phyloP scores from a whole-genome alignment of 2,888 invertebrate species.

The Caenorhabditis uteleia region DNA sequence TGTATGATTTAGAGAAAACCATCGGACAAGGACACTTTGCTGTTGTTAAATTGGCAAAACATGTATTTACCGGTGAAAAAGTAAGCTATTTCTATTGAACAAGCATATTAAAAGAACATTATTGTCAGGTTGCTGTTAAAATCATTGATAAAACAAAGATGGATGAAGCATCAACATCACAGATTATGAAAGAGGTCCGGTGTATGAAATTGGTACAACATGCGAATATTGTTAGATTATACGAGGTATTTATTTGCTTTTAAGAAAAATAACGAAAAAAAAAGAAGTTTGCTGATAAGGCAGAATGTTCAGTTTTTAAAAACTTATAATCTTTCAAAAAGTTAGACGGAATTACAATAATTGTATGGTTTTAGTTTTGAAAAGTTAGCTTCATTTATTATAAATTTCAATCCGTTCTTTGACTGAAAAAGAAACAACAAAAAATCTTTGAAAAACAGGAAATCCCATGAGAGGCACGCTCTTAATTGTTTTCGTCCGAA shows the following conservation, averaged over 20 bases:
- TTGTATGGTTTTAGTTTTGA: no score
- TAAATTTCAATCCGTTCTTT: no score
- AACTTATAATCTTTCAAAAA: no score
- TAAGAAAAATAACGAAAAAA: background rate
- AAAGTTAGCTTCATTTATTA: no score
- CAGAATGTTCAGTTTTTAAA: no score
- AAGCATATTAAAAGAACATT: no score
- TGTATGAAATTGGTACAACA: constrained; percentile 99
- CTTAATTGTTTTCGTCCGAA: background rate
- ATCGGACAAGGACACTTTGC: constrained; percentile 98
- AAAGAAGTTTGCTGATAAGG: no score
- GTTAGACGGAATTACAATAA: no score
- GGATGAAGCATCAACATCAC: constrained; percentile 91
- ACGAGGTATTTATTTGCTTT: constrained; percentile 85
- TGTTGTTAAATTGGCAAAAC: constrained; percentile 93
- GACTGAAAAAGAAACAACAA: no score
- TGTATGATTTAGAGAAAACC: constrained; percentile 96
- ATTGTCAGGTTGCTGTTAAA: constrained; percentile 74
- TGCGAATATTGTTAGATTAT: constrained; percentile 94
- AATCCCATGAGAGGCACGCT: no score
- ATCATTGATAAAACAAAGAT: constrained; percentile 97
- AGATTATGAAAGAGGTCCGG: constrained; percentile 85
- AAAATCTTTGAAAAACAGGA: no score
- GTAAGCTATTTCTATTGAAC: constrained; percentile 79
- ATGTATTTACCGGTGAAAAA: constrained; percentile 98